Conservation (phyloP, 2,113 vertebrate species). For the Tiliqua scincoides region DNA sequence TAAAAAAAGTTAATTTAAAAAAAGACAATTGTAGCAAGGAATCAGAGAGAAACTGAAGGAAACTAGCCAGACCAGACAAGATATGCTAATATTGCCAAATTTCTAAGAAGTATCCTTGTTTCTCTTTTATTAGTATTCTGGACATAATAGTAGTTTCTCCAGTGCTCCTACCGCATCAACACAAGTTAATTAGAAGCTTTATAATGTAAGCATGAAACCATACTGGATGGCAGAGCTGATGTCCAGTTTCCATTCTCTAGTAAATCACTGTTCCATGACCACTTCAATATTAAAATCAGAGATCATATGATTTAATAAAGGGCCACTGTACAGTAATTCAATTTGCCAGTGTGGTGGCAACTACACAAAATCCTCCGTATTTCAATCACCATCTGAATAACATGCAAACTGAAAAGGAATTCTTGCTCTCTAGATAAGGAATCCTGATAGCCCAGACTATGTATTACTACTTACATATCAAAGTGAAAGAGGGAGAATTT, state of each 20-base stretch:
- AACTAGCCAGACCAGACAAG: not conserved
- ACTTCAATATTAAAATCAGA: conserved; percentile 39
- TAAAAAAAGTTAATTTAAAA: too few species aligned
- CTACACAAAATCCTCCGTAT: not conserved
- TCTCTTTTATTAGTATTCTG: conserved; percentile 21
- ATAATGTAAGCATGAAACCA: not conserved
- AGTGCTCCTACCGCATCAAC: conserved; percentile 18
- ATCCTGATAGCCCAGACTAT: not conserved
- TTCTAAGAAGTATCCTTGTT: not conserved
- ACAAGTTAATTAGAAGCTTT: conserved; percentile 43
- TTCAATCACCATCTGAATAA: not conserved
- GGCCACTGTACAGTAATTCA: not conserved
- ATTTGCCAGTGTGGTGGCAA: conserved; percentile 25
- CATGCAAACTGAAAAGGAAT: not conserved
- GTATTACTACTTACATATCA: not conserved
- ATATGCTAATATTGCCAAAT: conserved; percentile 6
- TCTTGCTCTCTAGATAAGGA: not conserved
- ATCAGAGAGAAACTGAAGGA: conserved; percentile 12
- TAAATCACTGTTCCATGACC: conserved; percentile 18
- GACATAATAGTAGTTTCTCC: conserved; percentile 39
- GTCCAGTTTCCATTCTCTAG: conserved; percentile 60
- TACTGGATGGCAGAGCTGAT: conserved; percentile 26
- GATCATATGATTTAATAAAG: conserved; percentile 58
- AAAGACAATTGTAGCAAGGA: not conserved
- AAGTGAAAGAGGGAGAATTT: not conserved